A percentile compares a stretch with the other conserved stretches of the same genome.
Evolutionary conservation across 2,888 invertebrate species (phyloP).

Genomic region (Lithophane semibrunnea): DNA sequence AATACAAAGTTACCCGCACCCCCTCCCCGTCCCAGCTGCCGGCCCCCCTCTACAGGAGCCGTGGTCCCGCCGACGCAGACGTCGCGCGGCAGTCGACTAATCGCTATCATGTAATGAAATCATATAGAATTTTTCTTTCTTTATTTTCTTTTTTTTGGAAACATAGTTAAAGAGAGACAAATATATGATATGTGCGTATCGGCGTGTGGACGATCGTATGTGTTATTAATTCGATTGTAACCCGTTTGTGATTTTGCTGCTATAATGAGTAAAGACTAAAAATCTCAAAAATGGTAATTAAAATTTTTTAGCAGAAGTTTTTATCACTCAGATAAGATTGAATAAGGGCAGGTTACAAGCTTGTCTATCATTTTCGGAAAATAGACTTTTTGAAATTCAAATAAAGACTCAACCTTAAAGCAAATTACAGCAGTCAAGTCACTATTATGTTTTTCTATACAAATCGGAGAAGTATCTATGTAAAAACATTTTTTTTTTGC

Average conservation of each 20-base stretch:
- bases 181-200: slow-evolving; percentile 90
- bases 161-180: slow-evolving; percentile 85
- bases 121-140: slow-evolving; percentile 86
- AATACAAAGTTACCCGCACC: slow-evolving; percentile 77
- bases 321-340: background rate
- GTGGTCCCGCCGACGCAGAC: slow-evolving; percentile 75
- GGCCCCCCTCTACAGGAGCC: slow-evolving; percentile 81
- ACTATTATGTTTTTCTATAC: slow-evolving; percentile 72
- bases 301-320: background rate
- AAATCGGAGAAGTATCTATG: slow-evolving; percentile 73
- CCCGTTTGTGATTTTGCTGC: slow-evolving; percentile 75
- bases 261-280: slow-evolving; percentile 53
- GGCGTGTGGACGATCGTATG: slow-evolving; percentile 88
- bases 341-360: background rate
- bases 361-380: background rate
- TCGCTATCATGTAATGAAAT: slow-evolving; percentile 87
- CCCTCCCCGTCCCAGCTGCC: slow-evolving; percentile 77
- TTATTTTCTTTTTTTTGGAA: slow-evolving; percentile 85
- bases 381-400: background rate
- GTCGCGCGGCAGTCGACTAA: slow-evolving; percentile 80
- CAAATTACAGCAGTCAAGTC: slow-evolving; percentile 72
- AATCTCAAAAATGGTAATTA: background rate
- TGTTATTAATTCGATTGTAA: slow-evolving; percentile 86
- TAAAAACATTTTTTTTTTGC: slow-evolving; percentile 47
- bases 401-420: slow-evolving; percentile 29